Conservation (phyloP, 2,113 vertebrate genomes). For the Caranx ignobilis region DNA sequence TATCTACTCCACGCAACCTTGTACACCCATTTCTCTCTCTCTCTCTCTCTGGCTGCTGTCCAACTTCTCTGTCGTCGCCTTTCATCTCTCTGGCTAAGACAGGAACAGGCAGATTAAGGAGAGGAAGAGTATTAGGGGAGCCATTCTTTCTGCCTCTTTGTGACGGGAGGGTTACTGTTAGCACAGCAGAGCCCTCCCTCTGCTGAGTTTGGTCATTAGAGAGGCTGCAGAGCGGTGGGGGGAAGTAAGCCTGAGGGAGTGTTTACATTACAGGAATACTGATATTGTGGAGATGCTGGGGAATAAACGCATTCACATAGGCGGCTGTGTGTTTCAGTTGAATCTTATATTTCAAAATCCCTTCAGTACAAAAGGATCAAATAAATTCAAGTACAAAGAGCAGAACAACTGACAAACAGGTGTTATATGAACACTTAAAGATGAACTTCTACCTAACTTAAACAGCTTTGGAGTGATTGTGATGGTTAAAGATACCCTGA, state of each 20-base stretch:
- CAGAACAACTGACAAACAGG: background rate
- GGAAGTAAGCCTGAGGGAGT: slow-evolving; percentile 47
- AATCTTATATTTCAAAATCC: background rate
- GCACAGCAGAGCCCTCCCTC: slow-evolving; percentile 56
- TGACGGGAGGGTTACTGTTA: slow-evolving; percentile 51
- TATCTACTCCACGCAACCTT: slow-evolving; percentile 55
- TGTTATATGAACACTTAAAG: background rate
- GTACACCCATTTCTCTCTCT: slow-evolving; percentile 38
- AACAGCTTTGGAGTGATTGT: too few species aligned
- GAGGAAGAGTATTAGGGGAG: slow-evolving; percentile 66
- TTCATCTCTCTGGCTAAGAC: slow-evolving; percentile 70
- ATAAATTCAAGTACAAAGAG: slow-evolving; percentile 9
- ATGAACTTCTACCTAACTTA: too few species aligned
- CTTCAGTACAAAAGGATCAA: background rate
- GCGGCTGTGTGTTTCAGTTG: background rate
- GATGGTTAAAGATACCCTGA: too few species aligned
- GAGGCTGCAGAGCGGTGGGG: slow-evolving; percentile 50
- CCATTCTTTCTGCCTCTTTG: slow-evolving; percentile 60
- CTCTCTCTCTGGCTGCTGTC: slow-evolving; percentile 54
- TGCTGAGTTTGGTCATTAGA: slow-evolving; percentile 65
- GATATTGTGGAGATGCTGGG: slow-evolving; percentile 30
- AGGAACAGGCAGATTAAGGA: slow-evolving; percentile 68
- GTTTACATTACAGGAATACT: slow-evolving; percentile 66
- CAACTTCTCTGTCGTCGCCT: slow-evolving; percentile 52
- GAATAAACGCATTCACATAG: slow-evolving; percentile 1